These are phyloP conservation scores for Idaea dimidiata DNA, from an alignment of 2,888 invertebrate species.

Conservation along the genomic window DNA sequence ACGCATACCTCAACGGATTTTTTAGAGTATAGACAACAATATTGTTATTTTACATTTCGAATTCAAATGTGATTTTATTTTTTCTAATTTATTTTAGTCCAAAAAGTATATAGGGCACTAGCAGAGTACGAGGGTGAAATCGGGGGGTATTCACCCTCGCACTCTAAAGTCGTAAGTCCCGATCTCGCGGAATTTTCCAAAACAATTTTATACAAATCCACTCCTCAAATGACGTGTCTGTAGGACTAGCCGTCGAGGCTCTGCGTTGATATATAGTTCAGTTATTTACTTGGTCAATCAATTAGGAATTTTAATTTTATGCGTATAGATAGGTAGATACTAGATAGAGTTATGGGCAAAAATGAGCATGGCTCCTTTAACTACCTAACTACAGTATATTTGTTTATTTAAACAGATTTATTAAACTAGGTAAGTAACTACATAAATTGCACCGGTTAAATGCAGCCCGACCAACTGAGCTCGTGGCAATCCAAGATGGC, in stretches of 20 bases:
- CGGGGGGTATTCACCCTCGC: too few relatives aligned
- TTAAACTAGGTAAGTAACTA: conserved; percentile 13
- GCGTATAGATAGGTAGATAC: too few relatives aligned
- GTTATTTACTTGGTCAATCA: neutral
- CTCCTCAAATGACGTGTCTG: too few relatives aligned
- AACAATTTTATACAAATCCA: too few relatives aligned
- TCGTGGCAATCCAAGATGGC: conserved; percentile 60
- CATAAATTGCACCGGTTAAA: conserved; percentile 23
- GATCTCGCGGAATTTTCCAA: too few relatives aligned
- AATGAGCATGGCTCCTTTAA: too few relatives aligned
- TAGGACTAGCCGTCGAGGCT: too few relatives aligned
- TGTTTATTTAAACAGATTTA: conserved; percentile 13
- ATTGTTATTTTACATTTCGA: conserved; percentile 25
- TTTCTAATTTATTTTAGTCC: neutral
- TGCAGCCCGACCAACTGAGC: conserved; percentile 33
- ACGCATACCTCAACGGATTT: conserved; percentile 29
- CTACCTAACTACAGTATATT: too few relatives aligned
- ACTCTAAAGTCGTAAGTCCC: too few relatives aligned
- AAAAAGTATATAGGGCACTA: neutral
- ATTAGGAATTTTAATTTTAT: neutral
- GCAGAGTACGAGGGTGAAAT: too few relatives aligned
- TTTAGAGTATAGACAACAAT: conserved; percentile 21
- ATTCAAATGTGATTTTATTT: neutral
- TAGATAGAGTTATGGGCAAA: too few relatives aligned
- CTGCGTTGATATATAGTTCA: too few relatives aligned